Conservation (phyloP, 2,113 vertebrate genomes). For the Neodon shergylaensis region DNA sequence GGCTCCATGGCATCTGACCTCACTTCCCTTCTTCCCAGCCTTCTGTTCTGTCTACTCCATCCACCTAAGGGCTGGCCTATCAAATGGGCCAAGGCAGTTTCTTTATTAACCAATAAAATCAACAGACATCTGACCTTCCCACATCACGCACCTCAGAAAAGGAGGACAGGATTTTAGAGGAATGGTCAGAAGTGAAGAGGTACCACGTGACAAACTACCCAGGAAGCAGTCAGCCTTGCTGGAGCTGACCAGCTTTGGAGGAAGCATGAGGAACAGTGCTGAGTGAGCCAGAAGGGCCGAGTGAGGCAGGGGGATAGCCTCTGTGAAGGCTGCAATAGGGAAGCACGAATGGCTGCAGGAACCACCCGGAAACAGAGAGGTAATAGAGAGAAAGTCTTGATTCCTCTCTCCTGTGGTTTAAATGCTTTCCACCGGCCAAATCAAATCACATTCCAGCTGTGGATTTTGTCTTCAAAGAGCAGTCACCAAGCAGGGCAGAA, state of each 20-base stretch:
- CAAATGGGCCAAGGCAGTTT: too few species aligned
- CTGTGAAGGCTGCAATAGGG: not conserved
- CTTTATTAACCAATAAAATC: too few species aligned
- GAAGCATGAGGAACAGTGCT: rapidly evolving
- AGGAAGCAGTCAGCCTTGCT: not conserved
- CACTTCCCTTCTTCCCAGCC: too few species aligned
- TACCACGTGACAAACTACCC: not conserved
- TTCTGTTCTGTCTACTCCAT: too few species aligned
- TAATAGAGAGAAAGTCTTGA: not conserved
- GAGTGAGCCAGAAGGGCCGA: not conserved
- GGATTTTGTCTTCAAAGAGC: not conserved
- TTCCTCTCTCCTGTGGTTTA: not conserved
- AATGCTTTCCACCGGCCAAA: not conserved
- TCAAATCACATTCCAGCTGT: not conserved
- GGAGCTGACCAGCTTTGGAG: not conserved
- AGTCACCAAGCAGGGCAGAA: not conserved
- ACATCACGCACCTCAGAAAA: not conserved
- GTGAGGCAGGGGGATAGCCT: not conserved
- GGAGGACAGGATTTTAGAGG: not conserved
- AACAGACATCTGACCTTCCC: too few species aligned
- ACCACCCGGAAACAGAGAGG: not conserved
- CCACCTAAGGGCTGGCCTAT: too few species aligned
- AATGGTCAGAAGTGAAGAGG: not conserved
- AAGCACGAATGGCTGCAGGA: not conserved
- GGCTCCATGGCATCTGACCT: too few species aligned